phyloP scores from a whole-genome alignment of 2,888 invertebrate species.

The Euclidia mi region DNA sequence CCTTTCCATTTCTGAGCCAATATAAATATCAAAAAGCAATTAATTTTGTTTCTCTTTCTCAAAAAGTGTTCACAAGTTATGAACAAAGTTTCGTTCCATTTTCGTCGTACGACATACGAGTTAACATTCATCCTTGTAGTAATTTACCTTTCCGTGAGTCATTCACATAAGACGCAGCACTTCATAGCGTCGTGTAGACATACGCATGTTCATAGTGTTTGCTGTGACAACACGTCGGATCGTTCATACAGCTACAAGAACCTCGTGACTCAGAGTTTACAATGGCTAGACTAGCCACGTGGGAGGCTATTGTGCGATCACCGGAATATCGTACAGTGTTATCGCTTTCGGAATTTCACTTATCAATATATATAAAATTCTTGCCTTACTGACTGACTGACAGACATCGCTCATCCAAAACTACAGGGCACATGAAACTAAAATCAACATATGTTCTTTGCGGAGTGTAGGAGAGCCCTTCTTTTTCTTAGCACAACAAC shows the following conservation, averaged over 20 bases:
- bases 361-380: too few species aligned
- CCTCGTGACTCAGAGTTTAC: constrained; percentile 43
- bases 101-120: not conserved
- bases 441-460: not conserved
- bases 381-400: too few species aligned
- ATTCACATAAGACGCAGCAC: constrained; percentile 40
- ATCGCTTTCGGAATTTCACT: constrained; percentile 40
- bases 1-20: too few species aligned
- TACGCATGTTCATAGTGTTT: constrained; percentile 57
- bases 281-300: constrained; percentile 15
- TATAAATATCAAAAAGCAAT: too few species aligned
- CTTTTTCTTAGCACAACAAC: too few species aligned
- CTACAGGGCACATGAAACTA: too few species aligned
- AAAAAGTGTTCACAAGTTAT: not conserved
- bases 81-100: not conserved
- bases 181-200: constrained; percentile 30
- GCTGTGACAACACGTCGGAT: constrained; percentile 56
- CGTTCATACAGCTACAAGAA: constrained; percentile 47
- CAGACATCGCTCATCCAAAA: constrained; percentile 6
- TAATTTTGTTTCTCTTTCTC: too few species aligned
- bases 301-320: constrained; percentile 33
- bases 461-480: too few species aligned
- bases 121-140: constrained; percentile 4
- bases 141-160: constrained; percentile 39
- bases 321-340: constrained; percentile 38